phyloP scores from a whole-genome alignment of 1,140 invertebrate species.

The Heliconius hermathena region DNA sequence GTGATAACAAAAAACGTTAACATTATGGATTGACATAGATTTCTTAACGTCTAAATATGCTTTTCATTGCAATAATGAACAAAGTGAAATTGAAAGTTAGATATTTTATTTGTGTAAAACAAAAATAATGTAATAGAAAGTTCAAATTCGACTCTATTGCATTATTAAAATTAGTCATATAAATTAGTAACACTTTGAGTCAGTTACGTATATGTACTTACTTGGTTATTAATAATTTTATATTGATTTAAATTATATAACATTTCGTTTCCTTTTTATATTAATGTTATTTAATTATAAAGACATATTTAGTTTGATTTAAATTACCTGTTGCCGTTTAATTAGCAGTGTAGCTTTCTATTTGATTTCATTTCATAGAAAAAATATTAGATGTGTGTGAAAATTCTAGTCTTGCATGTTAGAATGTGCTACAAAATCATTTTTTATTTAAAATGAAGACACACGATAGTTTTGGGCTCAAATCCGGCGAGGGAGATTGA shows the following conservation, averaged over 20 bases:
- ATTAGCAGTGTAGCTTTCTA: not conserved
- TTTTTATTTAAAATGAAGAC: too few species aligned
- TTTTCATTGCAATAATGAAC: slow-evolving; percentile 11
- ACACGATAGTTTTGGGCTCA: too few species aligned
- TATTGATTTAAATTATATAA: not conserved
- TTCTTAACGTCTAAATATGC: slow-evolving; percentile 4
- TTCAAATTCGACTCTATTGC: not conserved
- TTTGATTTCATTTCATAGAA: not conserved
- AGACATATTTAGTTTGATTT: not conserved
- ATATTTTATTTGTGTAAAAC: slow-evolving; percentile 9
- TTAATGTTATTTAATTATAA: not conserved
- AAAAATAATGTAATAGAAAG: slow-evolving; percentile 4
- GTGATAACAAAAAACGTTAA: not conserved
- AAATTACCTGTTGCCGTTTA: not conserved
- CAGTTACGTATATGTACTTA: not conserved
- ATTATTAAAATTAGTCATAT: slow-evolving; percentile 2
- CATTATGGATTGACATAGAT: slow-evolving; percentile 13
- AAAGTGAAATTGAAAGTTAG: slow-evolving; percentile 1
- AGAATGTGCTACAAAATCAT: too few species aligned
- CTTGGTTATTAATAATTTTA: not conserved
- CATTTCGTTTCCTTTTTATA: not conserved
- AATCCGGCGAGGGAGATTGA: too few species aligned
- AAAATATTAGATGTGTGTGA: not conserved
- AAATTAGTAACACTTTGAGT: not conserved
- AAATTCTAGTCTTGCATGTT: not conserved